Percentiles rank a stretch among this genome's conserved stretches.
Evolutionary conservation across 2,797 vertebrate genomes (phyloP).

Genomic region (Gymnoscopelus braueri): DNA sequence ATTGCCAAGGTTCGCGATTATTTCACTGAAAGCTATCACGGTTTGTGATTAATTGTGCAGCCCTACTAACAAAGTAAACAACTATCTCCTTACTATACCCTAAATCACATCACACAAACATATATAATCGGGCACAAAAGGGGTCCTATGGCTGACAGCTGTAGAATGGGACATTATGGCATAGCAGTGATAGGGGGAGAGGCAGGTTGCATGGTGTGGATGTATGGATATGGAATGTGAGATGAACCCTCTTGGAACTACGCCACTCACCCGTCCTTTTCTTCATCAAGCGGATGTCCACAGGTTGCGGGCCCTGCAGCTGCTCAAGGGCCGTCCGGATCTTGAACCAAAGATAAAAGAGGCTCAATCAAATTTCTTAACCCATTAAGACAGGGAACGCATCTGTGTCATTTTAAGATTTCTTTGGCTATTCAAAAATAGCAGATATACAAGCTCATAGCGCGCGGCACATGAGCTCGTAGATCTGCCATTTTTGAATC

Average conservation of each 20-base stretch:
- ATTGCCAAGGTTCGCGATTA: no score
- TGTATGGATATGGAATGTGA: conserved; percentile 38
- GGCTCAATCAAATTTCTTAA: no score
- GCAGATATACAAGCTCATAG: no score
- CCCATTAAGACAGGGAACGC: no score
- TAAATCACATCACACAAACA: conserved; percentile 19
- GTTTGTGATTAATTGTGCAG: neutral
- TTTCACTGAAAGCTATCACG: no score
- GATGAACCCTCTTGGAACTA: conserved; percentile 56
- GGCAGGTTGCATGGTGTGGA: conserved; percentile 68
- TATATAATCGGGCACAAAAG: conserved; percentile 29
- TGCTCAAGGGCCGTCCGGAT: conserved; percentile 89
- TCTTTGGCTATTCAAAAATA: no score
- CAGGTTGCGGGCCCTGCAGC: conserved; percentile 92
- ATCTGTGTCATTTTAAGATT: no score
- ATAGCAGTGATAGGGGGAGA: conserved; percentile 80
- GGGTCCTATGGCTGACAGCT: conserved; percentile 12
- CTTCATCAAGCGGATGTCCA: conserved; percentile 94
- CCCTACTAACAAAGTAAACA: neutral
- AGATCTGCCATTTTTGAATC: no score
- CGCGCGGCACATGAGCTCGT: no score
- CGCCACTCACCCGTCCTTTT: conserved; percentile 93
- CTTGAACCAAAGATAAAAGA: conserved; percentile 64
- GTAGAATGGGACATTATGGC: conserved; percentile 74
- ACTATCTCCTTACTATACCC: conserved; percentile 46